These are phyloP conservation scores for Lapara coniferarum DNA, from an alignment of 2,888 invertebrate genomes.

Conservation along the genomic window DNA sequence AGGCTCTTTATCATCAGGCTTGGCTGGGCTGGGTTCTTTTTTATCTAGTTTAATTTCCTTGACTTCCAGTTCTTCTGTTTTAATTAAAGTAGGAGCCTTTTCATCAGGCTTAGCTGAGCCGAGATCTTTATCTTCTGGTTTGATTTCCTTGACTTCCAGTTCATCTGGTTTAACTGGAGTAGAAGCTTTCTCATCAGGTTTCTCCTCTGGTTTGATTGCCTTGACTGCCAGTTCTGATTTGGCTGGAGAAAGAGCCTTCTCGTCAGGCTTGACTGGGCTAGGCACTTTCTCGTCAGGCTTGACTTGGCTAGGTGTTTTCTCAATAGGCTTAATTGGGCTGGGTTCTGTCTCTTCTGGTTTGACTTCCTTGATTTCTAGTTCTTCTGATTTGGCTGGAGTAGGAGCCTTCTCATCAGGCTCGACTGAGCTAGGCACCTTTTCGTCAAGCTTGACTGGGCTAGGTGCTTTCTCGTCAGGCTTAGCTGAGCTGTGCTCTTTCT, in stretches of 20 bases:
- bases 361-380: background rate
- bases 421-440: background rate
- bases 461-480: too few relatives aligned
- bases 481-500: background rate
- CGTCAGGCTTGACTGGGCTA: too few relatives aligned
- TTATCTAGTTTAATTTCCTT: conserved; percentile 18
- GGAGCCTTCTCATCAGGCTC: conserved; percentile 25
- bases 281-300: too few relatives aligned
- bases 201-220: background rate
- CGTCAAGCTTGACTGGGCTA: too few relatives aligned
- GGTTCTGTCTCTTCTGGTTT: too few relatives aligned
- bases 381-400: conserved; percentile 1
- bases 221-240: conserved; percentile 20
- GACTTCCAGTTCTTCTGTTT: conserved; percentile 11
- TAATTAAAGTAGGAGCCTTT: background rate
- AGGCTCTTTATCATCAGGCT: background rate
- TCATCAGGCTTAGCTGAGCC: conserved; percentile 9
- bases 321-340: too few relatives aligned
- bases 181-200: background rate
- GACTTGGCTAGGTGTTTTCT: background rate
- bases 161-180: conserved; percentile 17
- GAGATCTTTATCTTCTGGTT: conserved; percentile 29
- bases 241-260: too few relatives aligned
- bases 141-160: conserved; percentile 26
- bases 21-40: conserved; percentile 6